A percentile compares a stretch with the other conserved stretches of the same genome.
Evolutionary conservation across 2,113 vertebrate genomes (phyloP).

Genomic region (Rhipidura dahli): DNA sequence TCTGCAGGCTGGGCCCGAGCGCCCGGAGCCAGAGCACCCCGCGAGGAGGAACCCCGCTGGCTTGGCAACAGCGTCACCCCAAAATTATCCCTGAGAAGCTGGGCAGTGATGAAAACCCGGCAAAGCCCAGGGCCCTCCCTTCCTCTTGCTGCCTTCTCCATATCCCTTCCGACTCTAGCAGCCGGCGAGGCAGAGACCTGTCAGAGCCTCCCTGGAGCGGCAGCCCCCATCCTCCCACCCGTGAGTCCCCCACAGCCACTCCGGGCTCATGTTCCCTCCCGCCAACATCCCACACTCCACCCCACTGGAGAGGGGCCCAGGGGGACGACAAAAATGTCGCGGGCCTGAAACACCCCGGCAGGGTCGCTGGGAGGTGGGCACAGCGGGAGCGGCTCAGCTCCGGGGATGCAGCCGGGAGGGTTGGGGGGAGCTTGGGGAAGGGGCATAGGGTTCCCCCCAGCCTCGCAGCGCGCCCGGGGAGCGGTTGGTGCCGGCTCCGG

Average conservation of each 20-base stretch:
- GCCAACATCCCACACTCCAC: neutral
- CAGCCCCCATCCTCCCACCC: neutral
- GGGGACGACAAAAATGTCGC: neutral
- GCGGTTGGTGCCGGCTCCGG: neutral
- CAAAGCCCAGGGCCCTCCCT: neutral
- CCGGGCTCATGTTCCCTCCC: neutral
- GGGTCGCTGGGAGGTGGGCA: neutral
- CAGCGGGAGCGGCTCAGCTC: neutral
- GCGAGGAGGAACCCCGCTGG: neutral
- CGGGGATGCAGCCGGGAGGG: neutral
- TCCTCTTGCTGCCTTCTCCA: neutral
- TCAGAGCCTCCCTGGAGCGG: neutral
- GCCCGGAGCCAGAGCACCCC: neutral
- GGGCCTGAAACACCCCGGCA: neutral
- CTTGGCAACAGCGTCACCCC: neutral
- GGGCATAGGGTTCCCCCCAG: no score
- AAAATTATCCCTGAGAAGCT: neutral
- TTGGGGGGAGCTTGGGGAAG: neutral
- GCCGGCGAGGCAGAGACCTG: slow-evolving; percentile 13
- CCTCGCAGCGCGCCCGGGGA: neutral
- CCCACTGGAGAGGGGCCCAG: neutral
- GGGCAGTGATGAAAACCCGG: neutral
- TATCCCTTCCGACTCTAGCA: neutral
- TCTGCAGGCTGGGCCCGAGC: neutral
- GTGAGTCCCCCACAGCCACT: neutral